Evolutionary conservation across 2,113 vertebrate species (phyloP), one percentile per base, ranked within the genome.

Genomic region (Corvus cornix): DNA sequence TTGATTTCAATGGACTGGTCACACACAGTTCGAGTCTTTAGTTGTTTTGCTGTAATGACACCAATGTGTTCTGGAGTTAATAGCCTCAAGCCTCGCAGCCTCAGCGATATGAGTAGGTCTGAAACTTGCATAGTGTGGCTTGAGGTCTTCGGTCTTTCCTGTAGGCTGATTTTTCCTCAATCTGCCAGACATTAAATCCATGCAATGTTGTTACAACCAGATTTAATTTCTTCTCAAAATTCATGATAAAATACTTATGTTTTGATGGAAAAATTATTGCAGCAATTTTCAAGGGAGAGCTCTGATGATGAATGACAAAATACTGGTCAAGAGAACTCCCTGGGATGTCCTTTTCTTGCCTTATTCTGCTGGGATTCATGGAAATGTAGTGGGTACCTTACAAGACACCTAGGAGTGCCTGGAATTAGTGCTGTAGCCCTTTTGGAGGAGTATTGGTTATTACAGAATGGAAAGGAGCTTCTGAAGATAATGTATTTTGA

Each of bases 301-400:
- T 82, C 10, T 76, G 35, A 78, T 62, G 55, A 39, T 73, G 46
- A 55, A 58, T 27, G 8, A 10, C 58, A 58, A 66, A 68, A n/a
- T 20, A 22, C 26, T 67, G 51, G 13, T 43, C 62, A 46, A 44
- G 59, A 69, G 18, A 41, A 33, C 17, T 46, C 15, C 19, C 19
- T 48, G 16, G 9, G 6, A 37, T 7, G 6, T 68, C 37, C 11
- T 91, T 74, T 63, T 48, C 22, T 13, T 48, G 7, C 6, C 8
- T 66, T 73, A 41, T 55, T 90, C 27, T 89, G 7, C 43, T 26
- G 21, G 21, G 7, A 51, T 58, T 62, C 31, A 46, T 66, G 60
- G 17, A 59, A 79, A 5, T 2, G 1, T 60, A 66, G 31, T 3
- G 5, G 3, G 0, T 53, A 67, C 7, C 5, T 77, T 66, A 79